These are phyloP conservation scores for Ailuropoda melanoleuca DNA, from an alignment of 2,113 vertebrate species.

Conservation along the genomic window DNA sequence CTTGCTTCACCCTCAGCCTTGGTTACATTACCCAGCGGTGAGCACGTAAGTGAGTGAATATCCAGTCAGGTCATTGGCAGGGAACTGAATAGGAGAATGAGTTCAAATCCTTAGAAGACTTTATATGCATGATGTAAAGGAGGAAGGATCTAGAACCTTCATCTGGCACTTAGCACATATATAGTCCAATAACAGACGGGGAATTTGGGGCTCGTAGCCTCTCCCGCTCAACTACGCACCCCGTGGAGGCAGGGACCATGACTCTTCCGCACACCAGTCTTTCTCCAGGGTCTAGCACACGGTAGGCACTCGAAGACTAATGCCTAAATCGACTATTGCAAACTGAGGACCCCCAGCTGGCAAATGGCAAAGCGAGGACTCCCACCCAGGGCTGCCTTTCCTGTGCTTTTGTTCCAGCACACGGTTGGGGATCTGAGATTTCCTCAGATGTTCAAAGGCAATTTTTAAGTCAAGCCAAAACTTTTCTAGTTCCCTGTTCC, in stretches of 20 bases:
- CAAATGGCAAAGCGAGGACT: background rate
- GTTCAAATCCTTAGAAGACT: background rate
- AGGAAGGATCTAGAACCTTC: background rate
- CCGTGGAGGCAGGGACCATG: background rate
- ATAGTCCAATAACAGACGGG: background rate
- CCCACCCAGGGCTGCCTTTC: background rate
- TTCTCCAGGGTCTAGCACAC: background rate
- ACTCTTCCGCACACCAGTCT: background rate
- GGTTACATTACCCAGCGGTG: background rate
- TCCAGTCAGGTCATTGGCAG: background rate
- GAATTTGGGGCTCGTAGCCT: background rate
- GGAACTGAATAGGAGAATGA: background rate
- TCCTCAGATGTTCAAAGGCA: background rate
- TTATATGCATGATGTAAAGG: background rate
- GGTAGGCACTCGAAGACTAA: background rate
- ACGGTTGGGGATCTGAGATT: background rate
- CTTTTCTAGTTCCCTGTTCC: background rate
- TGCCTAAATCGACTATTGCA: background rate
- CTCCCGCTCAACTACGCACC: background rate
- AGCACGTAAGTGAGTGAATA: background rate
- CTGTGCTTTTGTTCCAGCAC: background rate
- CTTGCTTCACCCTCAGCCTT: background rate
- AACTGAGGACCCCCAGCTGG: background rate
- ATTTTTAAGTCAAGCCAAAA: constrained; percentile 18
- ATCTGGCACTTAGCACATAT: background rate